These are phyloP conservation scores for Diplosoma virens DNA, from an alignment of 23 tunicate species.

Conservation along the genomic window DNA sequence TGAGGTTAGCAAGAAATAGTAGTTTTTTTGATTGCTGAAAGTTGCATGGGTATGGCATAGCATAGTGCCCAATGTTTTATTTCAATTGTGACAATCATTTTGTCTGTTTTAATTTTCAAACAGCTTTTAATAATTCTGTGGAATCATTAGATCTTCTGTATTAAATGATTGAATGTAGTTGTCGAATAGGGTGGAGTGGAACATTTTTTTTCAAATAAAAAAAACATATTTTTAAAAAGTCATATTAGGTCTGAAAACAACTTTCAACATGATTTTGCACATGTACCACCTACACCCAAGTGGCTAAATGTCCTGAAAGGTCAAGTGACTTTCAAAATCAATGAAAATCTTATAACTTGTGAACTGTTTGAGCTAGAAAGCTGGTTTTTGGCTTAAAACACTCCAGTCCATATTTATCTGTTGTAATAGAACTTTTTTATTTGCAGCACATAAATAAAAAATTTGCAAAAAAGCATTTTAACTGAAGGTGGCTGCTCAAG, in stretches of 20 bases:
- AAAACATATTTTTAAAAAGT: not conserved
- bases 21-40: no score
- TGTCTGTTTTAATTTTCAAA: no score
- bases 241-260: not conserved
- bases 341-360: no score
- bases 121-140: no score
- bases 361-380: not conserved
- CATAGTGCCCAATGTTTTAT: no score
- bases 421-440: not conserved
- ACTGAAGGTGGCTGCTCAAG: not conserved
- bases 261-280: constrained; percentile 15
- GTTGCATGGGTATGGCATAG: no score
- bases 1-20: no score
- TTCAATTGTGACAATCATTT: no score
- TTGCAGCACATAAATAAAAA: not conserved
- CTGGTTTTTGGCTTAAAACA: not conserved
- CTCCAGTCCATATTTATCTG: not conserved
- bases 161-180: no score
- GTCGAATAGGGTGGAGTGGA: not conserved
- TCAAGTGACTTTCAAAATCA: not conserved
- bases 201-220: not conserved
- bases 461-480: no score
- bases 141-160: no score
- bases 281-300: constrained; percentile 25
- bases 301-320: constrained; percentile 12